A percentile compares a stretch with the other conserved stretches of the same genome.
Conservation (phyloP, 2,113 vertebrate genomes). For the Prionailurus bengalensis region DNA sequence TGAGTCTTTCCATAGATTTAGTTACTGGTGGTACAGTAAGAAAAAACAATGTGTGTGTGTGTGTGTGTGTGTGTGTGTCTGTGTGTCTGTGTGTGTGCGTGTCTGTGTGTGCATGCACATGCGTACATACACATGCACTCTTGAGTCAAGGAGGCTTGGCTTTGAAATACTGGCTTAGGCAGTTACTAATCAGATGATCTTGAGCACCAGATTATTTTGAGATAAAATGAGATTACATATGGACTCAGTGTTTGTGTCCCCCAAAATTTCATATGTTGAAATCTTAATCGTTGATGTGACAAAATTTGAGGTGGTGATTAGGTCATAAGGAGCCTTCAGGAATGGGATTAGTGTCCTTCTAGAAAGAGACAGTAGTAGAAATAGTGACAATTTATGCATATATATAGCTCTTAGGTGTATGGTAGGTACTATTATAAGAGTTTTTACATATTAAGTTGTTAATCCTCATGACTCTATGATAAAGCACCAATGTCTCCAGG, state of each 20-base stretch:
- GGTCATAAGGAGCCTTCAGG: background rate
- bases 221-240: background rate
- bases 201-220: background rate
- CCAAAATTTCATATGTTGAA: background rate
- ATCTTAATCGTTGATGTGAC: background rate
- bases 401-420: background rate
- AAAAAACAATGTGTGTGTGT: background rate
- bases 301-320: background rate
- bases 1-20: background rate
- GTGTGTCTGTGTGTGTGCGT: background rate
- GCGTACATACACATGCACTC: background rate
- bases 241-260: background rate
- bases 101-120: too few species aligned
- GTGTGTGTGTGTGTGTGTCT: background rate
- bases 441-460: background rate
- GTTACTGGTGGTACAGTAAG: background rate
- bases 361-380: background rate
- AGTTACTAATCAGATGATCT: background rate
- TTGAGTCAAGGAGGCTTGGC: background rate
- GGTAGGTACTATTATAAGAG: background rate
- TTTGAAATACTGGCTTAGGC: background rate
- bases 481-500: background rate
- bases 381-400: background rate
- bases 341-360: background rate
- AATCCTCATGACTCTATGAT: background rate